Percentiles rank a stretch among this genome's conserved stretches.
Evolutionary conservation across 2,113 vertebrate species (phyloP).

Genomic region (Phodopus roborovskii): DNA sequence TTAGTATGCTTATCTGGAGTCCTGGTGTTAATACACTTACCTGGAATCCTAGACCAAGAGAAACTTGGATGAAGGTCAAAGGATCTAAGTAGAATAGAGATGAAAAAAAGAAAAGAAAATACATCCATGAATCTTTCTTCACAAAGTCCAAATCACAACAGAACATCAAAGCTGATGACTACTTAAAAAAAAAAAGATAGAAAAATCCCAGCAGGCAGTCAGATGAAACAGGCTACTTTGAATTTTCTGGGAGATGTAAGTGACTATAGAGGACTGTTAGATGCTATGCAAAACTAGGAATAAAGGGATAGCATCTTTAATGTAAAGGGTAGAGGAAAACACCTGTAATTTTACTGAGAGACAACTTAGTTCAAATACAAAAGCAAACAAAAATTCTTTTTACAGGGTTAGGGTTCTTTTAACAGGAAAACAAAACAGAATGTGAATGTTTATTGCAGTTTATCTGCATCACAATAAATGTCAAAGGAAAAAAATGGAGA

Average conservation of each 20-base stretch:
- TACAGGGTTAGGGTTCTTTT: neutral
- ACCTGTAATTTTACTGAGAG: neutral
- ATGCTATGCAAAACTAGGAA: neutral
- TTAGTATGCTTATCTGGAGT: neutral
- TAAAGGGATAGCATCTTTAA: neutral
- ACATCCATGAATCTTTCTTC: neutral
- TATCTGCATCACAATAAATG: neutral
- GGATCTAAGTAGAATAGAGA: neutral
- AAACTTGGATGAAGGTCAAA: neutral
- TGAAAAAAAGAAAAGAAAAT: constrained; percentile 6
- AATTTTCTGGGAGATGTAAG: neutral
- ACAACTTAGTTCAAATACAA: neutral
- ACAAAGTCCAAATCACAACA: neutral
- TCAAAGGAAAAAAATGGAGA: neutral
- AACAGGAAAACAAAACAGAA: neutral
- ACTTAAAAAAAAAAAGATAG: neutral
- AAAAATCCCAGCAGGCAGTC: neutral
- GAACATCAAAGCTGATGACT: neutral
- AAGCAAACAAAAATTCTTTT: neutral
- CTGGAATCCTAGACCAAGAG: neutral
- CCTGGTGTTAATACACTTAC: neutral
- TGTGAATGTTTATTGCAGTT: neutral
- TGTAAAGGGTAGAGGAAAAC: neutral
- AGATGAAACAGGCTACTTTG: neutral
- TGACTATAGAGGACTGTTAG: neutral